Base-by-base conservation (phyloP, 2,797 vertebrate species). In the Chanos chanos region DNA sequence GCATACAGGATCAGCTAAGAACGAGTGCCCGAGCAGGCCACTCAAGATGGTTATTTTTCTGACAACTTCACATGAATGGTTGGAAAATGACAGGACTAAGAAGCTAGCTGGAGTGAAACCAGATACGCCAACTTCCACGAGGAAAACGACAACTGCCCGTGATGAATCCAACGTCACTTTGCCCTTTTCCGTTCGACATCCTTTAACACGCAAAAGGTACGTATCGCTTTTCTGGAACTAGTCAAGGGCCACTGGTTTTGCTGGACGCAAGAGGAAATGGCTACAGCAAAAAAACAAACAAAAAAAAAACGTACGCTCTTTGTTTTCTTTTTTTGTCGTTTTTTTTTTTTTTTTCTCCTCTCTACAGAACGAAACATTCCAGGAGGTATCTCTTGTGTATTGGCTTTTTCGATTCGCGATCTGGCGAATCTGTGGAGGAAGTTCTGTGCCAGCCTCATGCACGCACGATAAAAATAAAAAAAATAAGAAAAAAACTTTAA, bases 391-490 rank as follows among this genome's bases (percentile, higher is more conserved):
- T 73, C n/a, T n/a, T n/a, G 10, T 66, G 58, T 61, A 72, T 69
- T 71, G 69, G 74, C 72, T 77, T 76, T 61, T 68, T 43, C 48
- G 58, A 51, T 71, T 72, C 53, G 61, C 64, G 63, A 72, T 64
- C 63, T 62, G 61, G 60, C 16, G 43, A 70, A n/a, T 64, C 62
- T 70, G 61, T 44, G 58, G 45, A 68, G 82, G 77, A 72, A 78
- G 68, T 72, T 47, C 37, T 43, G 24, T 57, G 71, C 74, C 61
- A 71, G 57, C 75, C 71, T 77, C 76, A 72, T 76, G 73, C 76
- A 80, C 71, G 70, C 45, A 68, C 66, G 72, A 65, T 62, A 59
- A 63, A 58, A 68, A 64, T 77, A 68, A n/a, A n/a, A n/a, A n/a
- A n/a, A n/a, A n/a, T n/a, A n/a, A n/a, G n/a, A n/a, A n/a, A n/a